phyloP scores from a whole-genome alignment of 2,888 invertebrate genomes.

The Odontomyia ornata region DNA sequence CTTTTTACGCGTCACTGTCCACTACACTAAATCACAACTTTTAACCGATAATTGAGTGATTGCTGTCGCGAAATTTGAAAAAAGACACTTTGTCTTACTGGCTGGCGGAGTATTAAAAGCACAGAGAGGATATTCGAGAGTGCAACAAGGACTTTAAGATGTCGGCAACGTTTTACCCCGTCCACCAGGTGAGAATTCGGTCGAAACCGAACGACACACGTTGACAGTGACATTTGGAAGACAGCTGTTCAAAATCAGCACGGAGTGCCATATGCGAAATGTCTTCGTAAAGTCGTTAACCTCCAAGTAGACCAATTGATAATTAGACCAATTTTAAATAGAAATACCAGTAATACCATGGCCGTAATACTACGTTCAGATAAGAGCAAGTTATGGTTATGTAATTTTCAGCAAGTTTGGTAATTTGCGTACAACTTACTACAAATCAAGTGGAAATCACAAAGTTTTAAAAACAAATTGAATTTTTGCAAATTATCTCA shows the following conservation, averaged over 20 bases:
- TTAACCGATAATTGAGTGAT: neutral
- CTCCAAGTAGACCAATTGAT: too few species aligned
- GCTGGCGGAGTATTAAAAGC: neutral
- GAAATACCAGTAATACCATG: too few species aligned
- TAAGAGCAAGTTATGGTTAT: too few species aligned
- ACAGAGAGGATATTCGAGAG: neutral
- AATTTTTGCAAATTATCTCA: too few species aligned
- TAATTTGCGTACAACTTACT: too few species aligned
- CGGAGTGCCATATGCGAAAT: neutral
- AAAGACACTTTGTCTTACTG: neutral
- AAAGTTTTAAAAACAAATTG: too few species aligned
- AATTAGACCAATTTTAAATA: too few species aligned
- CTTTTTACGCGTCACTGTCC: slow-evolving; percentile 5
- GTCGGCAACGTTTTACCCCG: neutral
- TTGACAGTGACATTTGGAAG: slow-evolving; percentile 20
- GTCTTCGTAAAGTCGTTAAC: too few species aligned
- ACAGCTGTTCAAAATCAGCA: slow-evolving; percentile 5
- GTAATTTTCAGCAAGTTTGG: too few species aligned
- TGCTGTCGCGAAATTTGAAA: too few species aligned
- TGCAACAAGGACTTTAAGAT: slow-evolving; percentile 11
- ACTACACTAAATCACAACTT: neutral
- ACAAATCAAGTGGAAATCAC: too few species aligned
- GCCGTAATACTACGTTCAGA: too few species aligned
- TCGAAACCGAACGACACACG: neutral
- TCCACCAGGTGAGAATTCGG: neutral